These are phyloP conservation scores for Nannospalax galili DNA, from an alignment of 2,113 vertebrate species.

Conservation along the genomic window DNA sequence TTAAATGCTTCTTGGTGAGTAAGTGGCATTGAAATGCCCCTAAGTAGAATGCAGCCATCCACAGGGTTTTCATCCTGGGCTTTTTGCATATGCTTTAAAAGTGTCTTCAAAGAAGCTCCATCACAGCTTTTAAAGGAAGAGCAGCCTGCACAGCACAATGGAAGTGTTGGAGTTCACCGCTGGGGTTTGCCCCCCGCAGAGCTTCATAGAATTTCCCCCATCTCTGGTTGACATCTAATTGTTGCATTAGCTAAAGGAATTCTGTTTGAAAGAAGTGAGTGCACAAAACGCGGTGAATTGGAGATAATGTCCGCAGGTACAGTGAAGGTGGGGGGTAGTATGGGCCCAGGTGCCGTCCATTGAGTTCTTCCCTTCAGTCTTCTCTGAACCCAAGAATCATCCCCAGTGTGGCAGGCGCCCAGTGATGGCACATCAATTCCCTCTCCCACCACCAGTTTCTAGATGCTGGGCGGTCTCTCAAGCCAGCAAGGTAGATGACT, in stretches of 20 bases:
- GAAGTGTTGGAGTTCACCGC: neutral
- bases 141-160: neutral
- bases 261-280: neutral
- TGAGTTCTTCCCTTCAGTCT: constrained; percentile 15
- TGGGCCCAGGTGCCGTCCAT: neutral
- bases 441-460: neutral
- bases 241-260: neutral
- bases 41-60: neutral
- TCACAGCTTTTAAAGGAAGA: neutral
- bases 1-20: neutral
- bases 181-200: neutral
- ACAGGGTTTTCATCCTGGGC: neutral
- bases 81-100: constrained; percentile 37
- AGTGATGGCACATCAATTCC: neutral
- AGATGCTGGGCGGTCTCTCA: neutral
- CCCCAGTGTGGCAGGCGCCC: neutral
- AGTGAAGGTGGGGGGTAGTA: neutral
- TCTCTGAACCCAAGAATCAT: neutral
- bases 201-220: neutral
- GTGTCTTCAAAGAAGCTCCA: constrained; percentile 45
- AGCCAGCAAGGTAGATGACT: neutral
- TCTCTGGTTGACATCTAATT: constrained; percentile 5
- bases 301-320: neutral
- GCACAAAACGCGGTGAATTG: neutral
- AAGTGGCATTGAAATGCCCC: neutral